These are phyloP conservation scores for Lasius fuliginosus DNA, from an alignment of 2,888 invertebrate species.

Conservation along the genomic window DNA sequence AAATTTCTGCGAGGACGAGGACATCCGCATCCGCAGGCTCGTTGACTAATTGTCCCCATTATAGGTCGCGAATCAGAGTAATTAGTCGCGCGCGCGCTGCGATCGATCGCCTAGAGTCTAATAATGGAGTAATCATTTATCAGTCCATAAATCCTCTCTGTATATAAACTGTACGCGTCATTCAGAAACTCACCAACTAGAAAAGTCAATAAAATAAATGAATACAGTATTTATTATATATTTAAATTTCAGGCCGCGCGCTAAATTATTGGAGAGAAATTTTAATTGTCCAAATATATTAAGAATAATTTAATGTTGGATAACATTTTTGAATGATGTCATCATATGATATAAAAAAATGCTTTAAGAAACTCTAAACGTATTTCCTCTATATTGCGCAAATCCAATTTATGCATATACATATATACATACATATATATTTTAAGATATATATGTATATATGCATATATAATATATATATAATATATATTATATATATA, in stretches of 20 bases:
- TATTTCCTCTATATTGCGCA: background rate
- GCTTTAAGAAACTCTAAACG: background rate
- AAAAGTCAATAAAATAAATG: background rate
- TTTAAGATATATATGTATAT: too few relatives aligned
- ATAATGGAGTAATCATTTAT: conserved; percentile 59
- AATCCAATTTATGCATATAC: background rate
- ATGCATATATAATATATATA: too few relatives aligned
- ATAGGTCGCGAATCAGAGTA: conserved; percentile 56
- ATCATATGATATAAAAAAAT: background rate
- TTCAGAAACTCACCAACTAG: conserved; percentile 34
- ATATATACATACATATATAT: too few relatives aligned
- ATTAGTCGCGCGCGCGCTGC: conserved; percentile 49
- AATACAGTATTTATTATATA: background rate
- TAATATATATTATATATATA: too few relatives aligned
- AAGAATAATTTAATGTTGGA: background rate
- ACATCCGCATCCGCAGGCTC: conserved; percentile 51
- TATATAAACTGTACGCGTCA: conserved; percentile 11
- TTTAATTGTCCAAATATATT: background rate
- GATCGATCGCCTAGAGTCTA: conserved; percentile 54
- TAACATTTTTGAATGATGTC: background rate
- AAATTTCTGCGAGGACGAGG: conserved; percentile 50
- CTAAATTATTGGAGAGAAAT: conserved; percentile 1
- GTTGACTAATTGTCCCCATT: conserved; percentile 64
- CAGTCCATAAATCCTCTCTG: conserved; percentile 56
- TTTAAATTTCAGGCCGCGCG: background rate